Evolutionary conservation across 2,888 invertebrate species (phyloP), one percentile per base, ranked within the genome.

Genomic region (Sthenelais limicola): DNA sequence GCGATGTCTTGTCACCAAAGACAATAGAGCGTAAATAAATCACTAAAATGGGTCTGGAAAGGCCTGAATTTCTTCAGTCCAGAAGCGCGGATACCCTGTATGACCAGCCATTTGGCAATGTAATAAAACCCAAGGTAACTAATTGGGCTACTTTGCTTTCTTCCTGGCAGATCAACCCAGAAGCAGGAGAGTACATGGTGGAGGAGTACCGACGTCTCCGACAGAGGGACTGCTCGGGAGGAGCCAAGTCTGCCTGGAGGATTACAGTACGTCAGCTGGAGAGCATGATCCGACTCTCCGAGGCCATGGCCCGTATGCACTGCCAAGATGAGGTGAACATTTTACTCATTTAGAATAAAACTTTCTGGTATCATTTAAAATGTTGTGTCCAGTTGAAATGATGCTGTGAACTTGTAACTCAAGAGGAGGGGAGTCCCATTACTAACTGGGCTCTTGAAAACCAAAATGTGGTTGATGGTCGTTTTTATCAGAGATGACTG

Each of bases 241-340:
- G 91, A 12, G 91, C 92, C 0, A 92, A 91, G 85, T 93, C 92
- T 68, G 92, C 96, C 0, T 98, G 98, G 97, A 90, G 98, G 70
- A 97, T 99, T 80, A 99, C 99, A 0, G 98, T 98, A 26, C 91
- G 99, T 0, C 99, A 99, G 85, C 89, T 97, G 75, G 97, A 97
- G 88, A 95, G 95, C 82, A 93, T 99, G 92, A 92, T 99, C 82
- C 93, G 99, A 15, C 91, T 99, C 30, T 94, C 98, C 0, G 99
- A 99, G 90, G 97, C 94, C 32, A 93, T 97, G 91, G 98, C 99
- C 68, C 93, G 97, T 88, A 92, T 99, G 91, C 94, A 98, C 88
- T 98, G 98, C 88, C 92, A 93, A 79, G 95, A 96, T 69, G 93
- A 94, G 85, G 97, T 91, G 80, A 47, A 21, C 7, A 18, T 51